These are phyloP conservation scores for Dasyornis broadbenti DNA, from an alignment of 2,113 vertebrate species.

Conservation along the genomic window DNA sequence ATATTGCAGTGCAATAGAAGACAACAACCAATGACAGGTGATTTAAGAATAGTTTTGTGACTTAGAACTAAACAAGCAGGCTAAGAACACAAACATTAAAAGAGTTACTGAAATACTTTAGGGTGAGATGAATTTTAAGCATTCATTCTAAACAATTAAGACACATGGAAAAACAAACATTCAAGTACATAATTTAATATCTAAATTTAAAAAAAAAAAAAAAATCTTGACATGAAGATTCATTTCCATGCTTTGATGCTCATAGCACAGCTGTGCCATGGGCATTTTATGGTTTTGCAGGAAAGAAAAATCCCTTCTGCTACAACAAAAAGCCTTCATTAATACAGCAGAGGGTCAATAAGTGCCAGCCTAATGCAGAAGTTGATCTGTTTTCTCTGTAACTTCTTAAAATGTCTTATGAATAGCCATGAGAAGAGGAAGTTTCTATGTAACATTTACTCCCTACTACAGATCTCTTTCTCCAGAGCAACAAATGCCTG, in stretches of 20 bases:
- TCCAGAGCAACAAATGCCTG: background rate
- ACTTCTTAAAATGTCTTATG: background rate
- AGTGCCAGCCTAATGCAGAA: background rate
- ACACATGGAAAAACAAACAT: background rate
- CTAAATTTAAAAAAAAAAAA: background rate
- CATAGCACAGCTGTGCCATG: background rate
- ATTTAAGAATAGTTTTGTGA: background rate
- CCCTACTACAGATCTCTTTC: background rate
- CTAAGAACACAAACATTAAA: background rate
- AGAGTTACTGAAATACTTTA: background rate
- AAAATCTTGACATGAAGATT: background rate
- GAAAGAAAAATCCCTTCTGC: background rate
- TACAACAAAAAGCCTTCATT: background rate
- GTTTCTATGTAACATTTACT: background rate
- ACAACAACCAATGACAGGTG: background rate
- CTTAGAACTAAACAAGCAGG: background rate
- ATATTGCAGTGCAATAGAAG: background rate
- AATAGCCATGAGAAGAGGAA: background rate
- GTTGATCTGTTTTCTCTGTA: background rate
- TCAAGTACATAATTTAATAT: background rate
- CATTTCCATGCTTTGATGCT: background rate
- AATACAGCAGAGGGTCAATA: background rate
- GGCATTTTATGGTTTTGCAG: background rate
- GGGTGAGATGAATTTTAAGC: background rate
- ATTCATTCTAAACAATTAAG: background rate